Percentiles rank a stretch among this genome's conserved stretches.
These are phyloP conservation scores for Meloe dianella DNA, from an alignment of 2,888 invertebrate genomes.

Conservation along the genomic window DNA sequence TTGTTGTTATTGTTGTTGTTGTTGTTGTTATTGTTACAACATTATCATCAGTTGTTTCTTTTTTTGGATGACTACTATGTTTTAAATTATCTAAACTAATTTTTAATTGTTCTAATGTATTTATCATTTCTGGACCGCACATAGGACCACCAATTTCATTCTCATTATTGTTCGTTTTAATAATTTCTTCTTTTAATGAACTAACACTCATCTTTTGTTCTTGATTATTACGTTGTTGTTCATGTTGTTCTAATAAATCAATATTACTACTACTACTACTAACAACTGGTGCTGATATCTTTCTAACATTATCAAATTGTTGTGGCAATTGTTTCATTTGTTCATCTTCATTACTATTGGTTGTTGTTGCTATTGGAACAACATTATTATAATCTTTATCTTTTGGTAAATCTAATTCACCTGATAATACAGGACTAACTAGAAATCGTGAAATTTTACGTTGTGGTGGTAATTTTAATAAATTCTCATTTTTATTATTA, in stretches of 20 bases:
- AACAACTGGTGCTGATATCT: constrained; percentile 47
- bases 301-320: constrained; percentile 39
- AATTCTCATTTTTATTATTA: constrained; percentile 21
- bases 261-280: too few relatives aligned
- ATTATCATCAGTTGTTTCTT: constrained; percentile 39
- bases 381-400: constrained; percentile 52
- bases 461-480: constrained; percentile 60
- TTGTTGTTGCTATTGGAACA: constrained; percentile 13
- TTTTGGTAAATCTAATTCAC: constrained; percentile 59
- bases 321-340: constrained; percentile 13
- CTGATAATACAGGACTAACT: constrained; percentile 78
- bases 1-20: constrained; percentile 23
- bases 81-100: constrained; percentile 66
- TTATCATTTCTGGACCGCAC: constrained; percentile 61
- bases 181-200: constrained; percentile 47
- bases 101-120: constrained; percentile 65
- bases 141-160: constrained; percentile 56
- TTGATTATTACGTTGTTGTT: constrained; percentile 33
- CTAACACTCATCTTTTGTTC: constrained; percentile 49
- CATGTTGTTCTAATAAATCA: constrained; percentile 37
- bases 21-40: constrained; percentile 24
- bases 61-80: constrained; percentile 60
- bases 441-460: constrained; percentile 82
- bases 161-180: constrained; percentile 39
- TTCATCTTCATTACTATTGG: constrained; percentile 11